These are phyloP conservation scores for Rhopalosiphum nymphaeae DNA, from an alignment of 2,888 invertebrate species.

Conservation along the genomic window DNA sequence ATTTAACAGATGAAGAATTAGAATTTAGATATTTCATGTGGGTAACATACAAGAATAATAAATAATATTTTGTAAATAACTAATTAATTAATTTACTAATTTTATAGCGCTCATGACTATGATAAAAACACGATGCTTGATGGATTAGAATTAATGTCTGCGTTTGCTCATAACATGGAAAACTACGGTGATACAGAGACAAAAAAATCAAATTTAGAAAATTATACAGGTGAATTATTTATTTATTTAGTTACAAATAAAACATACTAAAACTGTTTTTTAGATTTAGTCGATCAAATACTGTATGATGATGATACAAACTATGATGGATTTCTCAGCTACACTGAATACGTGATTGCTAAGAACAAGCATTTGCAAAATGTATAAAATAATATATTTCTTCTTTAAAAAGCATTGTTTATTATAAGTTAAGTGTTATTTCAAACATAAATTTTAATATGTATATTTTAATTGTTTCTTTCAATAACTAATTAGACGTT, in stretches of 20 bases:
- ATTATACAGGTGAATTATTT: slow-evolving; percentile 29
- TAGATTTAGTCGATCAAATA: slow-evolving; percentile 89
- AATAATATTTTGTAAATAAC: not conserved
- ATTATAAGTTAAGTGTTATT: not conserved
- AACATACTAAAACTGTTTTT: not conserved
- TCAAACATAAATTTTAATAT: not conserved
- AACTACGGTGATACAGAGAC: slow-evolving; percentile 73
- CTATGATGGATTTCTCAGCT: slow-evolving; percentile 88
- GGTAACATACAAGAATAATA: slow-evolving; percentile 65
- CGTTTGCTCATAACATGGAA: slow-evolving; percentile 81
- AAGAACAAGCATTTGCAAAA: slow-evolving; percentile 69
- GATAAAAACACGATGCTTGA: slow-evolving; percentile 91
- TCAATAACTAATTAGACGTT: not conserved
- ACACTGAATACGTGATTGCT: slow-evolving; percentile 80
- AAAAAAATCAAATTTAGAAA: slow-evolving; percentile 34
- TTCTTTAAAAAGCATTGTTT: slow-evolving; percentile 33
- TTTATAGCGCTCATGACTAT: slow-evolving; percentile 81
- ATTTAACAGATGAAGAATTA: slow-evolving; percentile 86
- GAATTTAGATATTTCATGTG: slow-evolving; percentile 87
- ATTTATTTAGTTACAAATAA: not conserved
- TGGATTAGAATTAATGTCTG: slow-evolving; percentile 89
- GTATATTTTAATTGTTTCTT: not conserved
- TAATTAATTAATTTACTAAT: not conserved
- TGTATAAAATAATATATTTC: slow-evolving; percentile 10
- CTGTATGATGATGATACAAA: slow-evolving; percentile 86